Conservation (phyloP, 2,797 vertebrate genomes). For the Carapus acus region DNA sequence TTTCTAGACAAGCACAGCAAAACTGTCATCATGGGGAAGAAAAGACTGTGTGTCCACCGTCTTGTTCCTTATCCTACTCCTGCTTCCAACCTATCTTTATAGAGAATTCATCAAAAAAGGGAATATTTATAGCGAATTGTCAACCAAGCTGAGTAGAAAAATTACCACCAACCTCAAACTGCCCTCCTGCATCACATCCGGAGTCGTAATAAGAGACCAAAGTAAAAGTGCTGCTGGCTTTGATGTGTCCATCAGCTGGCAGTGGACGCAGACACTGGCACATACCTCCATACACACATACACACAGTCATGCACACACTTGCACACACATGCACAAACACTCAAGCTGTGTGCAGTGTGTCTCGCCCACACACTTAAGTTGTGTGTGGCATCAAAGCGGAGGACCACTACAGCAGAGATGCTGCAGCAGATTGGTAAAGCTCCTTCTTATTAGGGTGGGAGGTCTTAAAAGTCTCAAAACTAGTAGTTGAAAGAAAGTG, state of each 20-base stretch:
- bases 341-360: background rate
- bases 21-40: background rate
- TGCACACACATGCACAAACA: background rate
- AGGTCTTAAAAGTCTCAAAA: constrained; percentile 4
- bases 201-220: no score
- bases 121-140: no score
- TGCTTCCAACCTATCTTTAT: no score
- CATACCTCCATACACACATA: constrained; percentile 1
- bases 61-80: no score
- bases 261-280: constrained; percentile 5
- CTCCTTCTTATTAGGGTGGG: constrained; percentile 18
- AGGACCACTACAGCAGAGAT: constrained; percentile 2
- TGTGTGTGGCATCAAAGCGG: constrained; percentile 29
- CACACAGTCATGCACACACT: background rate
- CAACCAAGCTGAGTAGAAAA: no score
- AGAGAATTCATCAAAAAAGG: no score
- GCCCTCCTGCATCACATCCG: no score
- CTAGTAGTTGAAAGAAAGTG: background rate
- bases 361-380: constrained; percentile 27
- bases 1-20: constrained; percentile 10
- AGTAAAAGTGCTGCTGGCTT: no score
- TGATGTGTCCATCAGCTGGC: constrained; percentile 30
- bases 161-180: no score
- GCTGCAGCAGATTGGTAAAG: constrained; percentile 29
- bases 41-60: no score